Evolutionary conservation across 2,797 vertebrate species (phyloP).

Genomic region (Trachurus trachurus): DNA sequence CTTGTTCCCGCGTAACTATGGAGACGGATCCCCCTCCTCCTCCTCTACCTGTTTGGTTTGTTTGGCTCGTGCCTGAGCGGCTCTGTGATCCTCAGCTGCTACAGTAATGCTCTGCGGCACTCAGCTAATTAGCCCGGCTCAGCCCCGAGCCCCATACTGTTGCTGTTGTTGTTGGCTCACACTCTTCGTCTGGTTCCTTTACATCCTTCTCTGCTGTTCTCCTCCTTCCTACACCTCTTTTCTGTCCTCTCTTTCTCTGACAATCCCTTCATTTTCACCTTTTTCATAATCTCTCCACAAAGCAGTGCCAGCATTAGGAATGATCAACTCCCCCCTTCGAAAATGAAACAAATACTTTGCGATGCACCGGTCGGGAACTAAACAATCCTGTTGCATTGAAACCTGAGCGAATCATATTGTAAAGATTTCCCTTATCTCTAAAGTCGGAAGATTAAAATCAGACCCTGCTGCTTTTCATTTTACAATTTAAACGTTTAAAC

Average conservation of each 20-base stretch:
- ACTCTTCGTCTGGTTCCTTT: slow-evolving; percentile 31
- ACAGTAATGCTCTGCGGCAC: slow-evolving; percentile 68
- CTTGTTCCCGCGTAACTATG: slow-evolving; percentile 68
- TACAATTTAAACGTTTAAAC: neutral
- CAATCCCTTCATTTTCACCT: neutral
- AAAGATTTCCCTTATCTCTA: neutral
- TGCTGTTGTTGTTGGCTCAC: slow-evolving; percentile 52
- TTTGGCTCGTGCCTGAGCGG: slow-evolving; percentile 65
- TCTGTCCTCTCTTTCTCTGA: neutral
- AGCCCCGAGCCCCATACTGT: slow-evolving; percentile 49
- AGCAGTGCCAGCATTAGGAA: slow-evolving; percentile 17
- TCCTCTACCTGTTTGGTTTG: slow-evolving; percentile 72
- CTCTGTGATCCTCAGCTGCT: slow-evolving; percentile 74
- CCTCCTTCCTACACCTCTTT: neutral
- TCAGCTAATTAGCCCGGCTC: slow-evolving; percentile 74
- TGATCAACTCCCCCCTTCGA: slow-evolving; percentile 8
- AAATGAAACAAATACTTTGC: neutral
- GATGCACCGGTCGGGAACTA: neutral
- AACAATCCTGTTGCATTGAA: neutral
- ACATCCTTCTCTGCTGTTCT: slow-evolving; percentile 2
- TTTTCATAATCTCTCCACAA: neutral
- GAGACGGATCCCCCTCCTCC: slow-evolving; percentile 52
- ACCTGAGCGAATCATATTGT: neutral
- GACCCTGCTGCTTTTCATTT: neutral
- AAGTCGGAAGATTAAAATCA: no score